Percentiles rank a stretch among this genome's conserved stretches.
These are phyloP conservation scores for Tetramorium bicarinatum DNA, from an alignment of 2,888 invertebrate species.

Conservation along the genomic window DNA sequence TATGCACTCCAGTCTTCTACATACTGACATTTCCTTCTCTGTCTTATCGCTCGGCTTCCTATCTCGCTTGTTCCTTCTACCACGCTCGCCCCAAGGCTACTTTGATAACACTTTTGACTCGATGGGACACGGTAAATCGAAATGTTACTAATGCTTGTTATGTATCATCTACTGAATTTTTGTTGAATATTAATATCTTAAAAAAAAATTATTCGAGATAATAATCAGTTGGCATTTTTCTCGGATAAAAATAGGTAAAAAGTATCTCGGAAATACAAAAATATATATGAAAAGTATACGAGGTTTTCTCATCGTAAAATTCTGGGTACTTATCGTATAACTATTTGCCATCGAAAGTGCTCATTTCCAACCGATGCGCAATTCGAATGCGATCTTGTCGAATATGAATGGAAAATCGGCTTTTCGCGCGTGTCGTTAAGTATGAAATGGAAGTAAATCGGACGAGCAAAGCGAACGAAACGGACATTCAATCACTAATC, in stretches of 20 bases:
- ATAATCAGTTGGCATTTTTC: background rate
- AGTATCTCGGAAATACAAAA: background rate
- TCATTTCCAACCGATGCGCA: background rate
- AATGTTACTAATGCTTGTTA: conserved; percentile 18
- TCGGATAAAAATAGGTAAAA: background rate
- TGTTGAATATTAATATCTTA: background rate
- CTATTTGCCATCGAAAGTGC: background rate
- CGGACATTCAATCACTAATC: background rate
- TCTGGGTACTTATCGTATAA: background rate
- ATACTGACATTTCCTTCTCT: conserved; percentile 65
- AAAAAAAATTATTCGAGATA: background rate
- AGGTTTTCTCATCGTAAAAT: background rate
- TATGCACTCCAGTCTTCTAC: conserved; percentile 65
- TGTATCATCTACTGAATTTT: conserved; percentile 3
- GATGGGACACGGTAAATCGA: conserved; percentile 31
- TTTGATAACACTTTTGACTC: conserved; percentile 72
- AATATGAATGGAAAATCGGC: background rate
- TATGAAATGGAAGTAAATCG: background rate
- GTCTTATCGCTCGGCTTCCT: conserved; percentile 23
- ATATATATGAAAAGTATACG: background rate
- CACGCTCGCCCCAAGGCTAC: conserved; percentile 67
- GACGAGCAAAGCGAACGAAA: background rate
- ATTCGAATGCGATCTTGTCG: background rate
- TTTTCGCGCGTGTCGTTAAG: background rate
- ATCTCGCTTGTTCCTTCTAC: conserved; percentile 33